Evolutionary conservation across 2,113 vertebrate genomes (phyloP).

Genomic region (Hipposideros armiger): DNA sequence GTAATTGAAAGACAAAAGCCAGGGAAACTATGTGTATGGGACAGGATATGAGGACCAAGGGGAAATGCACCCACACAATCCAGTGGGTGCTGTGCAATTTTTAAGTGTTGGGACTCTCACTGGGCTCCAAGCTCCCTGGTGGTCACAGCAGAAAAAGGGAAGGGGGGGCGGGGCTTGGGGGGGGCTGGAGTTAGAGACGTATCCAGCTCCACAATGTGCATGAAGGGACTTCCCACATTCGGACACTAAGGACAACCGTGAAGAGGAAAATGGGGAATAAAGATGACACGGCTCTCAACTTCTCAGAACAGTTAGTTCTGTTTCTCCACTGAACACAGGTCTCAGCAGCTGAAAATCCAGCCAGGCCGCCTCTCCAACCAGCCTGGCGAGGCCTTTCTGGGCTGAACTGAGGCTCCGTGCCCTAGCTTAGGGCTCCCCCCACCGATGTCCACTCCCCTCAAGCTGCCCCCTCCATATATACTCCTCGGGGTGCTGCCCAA

Average conservation of each 20-base stretch:
- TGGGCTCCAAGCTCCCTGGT: background rate
- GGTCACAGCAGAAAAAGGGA: background rate
- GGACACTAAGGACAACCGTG: background rate
- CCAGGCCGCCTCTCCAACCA: background rate
- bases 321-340: background rate
- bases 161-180: background rate
- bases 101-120: background rate
- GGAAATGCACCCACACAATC: background rate
- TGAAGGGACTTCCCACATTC: background rate
- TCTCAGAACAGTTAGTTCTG: background rate
- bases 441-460: background rate
- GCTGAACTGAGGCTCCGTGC: accelerated
- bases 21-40: background rate
- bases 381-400: background rate
- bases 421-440: background rate
- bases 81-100: background rate
- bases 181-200: background rate
- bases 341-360: background rate
- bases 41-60: background rate
- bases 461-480: too few species aligned
- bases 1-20: constrained; percentile 55
- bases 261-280: background rate
- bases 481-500: background rate
- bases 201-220: background rate
- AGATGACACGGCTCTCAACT: accelerated